Evolutionary conservation across 1,140 invertebrate genomes (phyloP), one percentile per base, ranked within the genome.

Genomic region (Anoplolepis gracilipes): DNA sequence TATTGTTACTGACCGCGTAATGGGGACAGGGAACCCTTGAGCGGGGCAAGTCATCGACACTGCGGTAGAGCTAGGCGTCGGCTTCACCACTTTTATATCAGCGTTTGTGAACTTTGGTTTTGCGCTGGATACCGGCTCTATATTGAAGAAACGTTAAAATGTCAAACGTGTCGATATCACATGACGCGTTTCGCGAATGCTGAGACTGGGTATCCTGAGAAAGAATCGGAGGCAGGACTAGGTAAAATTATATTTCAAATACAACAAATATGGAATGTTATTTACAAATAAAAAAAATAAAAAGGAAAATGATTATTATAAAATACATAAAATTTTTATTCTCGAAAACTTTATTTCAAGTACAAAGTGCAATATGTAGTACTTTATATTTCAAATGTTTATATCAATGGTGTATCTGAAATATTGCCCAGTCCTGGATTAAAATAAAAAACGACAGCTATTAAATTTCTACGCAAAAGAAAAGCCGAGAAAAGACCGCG

Each of bases 21-120:
- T 84, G 82, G 93, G 93, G 85, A 95, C 93, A 93, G 95, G 97
- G 94, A 96, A 97, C 88, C 96, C 97, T 95, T 97, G 96, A 55
- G 96, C 97, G 89, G 96, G 96, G 95, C 96, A 97, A 92, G 96
- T 96, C 92, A 96, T 95, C 78, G 92, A 95, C 92, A 95, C 92
- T 85, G 96, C 95, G 92, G 95, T 90, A 36, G 92, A 92, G 7
- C 82, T 91, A 25, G 87, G 76, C 33, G 91, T 93, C 62, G 92
- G 92, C 53, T 90, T 93, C 19, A 92, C 89, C 69, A 93, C 92
- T 81, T 93, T 94, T 78, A 94, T 94, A 77, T 94, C 93, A 42
- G 92, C 93, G 89, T 93, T 94, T 67, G 95, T 95, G 73, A 96
- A 95, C 92, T 95, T 95, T 70, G 96, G 96, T 77, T 95, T 94